Evolutionary conservation across 2,797 vertebrate species (phyloP), one percentile per base, ranked within the genome.

Genomic region (Amblyopsis hoosieri): DNA sequence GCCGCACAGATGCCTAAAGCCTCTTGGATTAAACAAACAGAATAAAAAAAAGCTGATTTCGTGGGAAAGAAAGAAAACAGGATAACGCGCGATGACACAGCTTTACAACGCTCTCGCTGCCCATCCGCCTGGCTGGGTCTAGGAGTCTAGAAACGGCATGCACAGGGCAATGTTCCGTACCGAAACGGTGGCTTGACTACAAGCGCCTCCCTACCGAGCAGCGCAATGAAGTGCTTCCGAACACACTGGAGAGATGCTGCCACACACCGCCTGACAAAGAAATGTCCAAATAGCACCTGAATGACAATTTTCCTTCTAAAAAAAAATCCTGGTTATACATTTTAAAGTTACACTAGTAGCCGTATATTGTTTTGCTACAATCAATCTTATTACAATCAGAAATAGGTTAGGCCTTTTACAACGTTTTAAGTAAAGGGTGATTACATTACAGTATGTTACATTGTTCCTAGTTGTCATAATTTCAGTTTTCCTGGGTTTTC

Each of bases 131-230:
- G 17, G 76, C 14, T 67, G 17, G 76, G 49, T 58, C 37, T 48
- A 47, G 46, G 50, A 56, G 56, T 63, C 13, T 61, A 62, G 75
- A 13, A 67, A 66, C 67, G 1, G 54, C 81, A 69, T 58, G 72
- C 51, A 7, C 54, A 33, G 59, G 50, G 64, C 47, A 67, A 69
- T 57, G 60, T 63, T 67, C 76, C 53, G 53, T 72, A 51, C 45
- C 0, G 53, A 54, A 46, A 57, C 2, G 6, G 60, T 61, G 66
- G 56, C 67, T 65, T 66, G 66, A 55, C 45, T 31, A 60, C 48
- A 75, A 66, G 76, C 72, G 29, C 79, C 73, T 82, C 84, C 74
- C 65, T 47, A 48, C 23, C 59, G 51, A 65, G 60, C 69, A 62
- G 53, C 48, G 54, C 62, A 62, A 46, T 56, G 69, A 71, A 75